A percentile compares a stretch with the other conserved stretches of the same genome.
These are phyloP conservation scores for Galerucella calmariensis DNA, from an alignment of 2,888 invertebrate species.

Conservation along the genomic window DNA sequence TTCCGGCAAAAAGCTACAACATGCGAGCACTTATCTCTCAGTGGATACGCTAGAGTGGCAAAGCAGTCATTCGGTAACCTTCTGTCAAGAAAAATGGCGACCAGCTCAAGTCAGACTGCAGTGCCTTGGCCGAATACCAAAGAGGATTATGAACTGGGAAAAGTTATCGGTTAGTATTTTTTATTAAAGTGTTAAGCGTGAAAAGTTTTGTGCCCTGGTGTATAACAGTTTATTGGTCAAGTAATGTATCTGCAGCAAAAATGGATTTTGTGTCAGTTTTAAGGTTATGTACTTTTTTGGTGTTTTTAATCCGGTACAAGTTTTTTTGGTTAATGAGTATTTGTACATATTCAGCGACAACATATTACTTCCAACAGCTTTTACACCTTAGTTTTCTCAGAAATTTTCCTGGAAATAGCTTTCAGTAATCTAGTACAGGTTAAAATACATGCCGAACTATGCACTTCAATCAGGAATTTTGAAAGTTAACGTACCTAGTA, in stretches of 20 bases:
- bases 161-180: constrained; percentile 85
- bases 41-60: constrained; percentile 63
- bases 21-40: constrained; percentile 64
- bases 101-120: constrained; percentile 66
- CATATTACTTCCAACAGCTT: neutral
- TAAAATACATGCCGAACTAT: neutral
- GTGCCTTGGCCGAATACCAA: constrained; percentile 87
- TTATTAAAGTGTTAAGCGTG: constrained; percentile 43
- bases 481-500: neutral
- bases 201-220: constrained; percentile 26
- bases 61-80: constrained; percentile 66
- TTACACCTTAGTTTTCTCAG: neutral
- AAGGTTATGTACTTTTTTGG: constrained; percentile 62
- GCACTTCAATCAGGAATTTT: neutral
- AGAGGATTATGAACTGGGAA: constrained; percentile 91
- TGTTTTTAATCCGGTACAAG: constrained; percentile 58
- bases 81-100: constrained; percentile 73
- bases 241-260: constrained; percentile 24
- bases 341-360: neutral
- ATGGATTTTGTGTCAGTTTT: constrained; percentile 38
- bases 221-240: constrained; percentile 29
- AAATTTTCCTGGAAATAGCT: neutral
- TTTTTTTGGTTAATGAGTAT: constrained; percentile 42
- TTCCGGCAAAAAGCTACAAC: constrained; percentile 70
- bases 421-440: neutral